Evolutionary conservation across 2,888 invertebrate species (phyloP).

Genomic region (Stenodera caucasica): DNA sequence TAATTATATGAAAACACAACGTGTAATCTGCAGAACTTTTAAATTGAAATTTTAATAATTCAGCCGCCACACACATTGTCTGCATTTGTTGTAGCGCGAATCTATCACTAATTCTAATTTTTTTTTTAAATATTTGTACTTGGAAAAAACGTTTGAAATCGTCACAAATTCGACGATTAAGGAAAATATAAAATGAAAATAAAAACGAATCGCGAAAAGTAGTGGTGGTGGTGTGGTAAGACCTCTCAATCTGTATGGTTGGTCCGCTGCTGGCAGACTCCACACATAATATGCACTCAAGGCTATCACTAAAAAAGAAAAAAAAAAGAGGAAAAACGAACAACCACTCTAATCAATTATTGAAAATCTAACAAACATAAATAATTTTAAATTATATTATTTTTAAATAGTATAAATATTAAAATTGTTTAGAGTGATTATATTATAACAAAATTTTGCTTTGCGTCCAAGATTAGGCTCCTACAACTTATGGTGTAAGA

Average conservation of each 20-base stretch:
- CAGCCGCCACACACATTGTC: slow-evolving; percentile 69
- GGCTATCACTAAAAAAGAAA: slow-evolving; percentile 46
- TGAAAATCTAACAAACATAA: background rate
- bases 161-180: too few relatives aligned
- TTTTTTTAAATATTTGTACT: too few relatives aligned
- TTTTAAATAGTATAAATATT: background rate
- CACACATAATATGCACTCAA: slow-evolving; percentile 57
- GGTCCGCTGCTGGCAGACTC: slow-evolving; percentile 54
- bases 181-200: slow-evolving; percentile 22
- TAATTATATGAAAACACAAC: background rate
- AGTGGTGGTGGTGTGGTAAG: slow-evolving; percentile 44
- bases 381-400: too few relatives aligned
- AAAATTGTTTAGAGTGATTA: slow-evolving; percentile 19
- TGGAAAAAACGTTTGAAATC: too few relatives aligned
- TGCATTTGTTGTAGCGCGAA: slow-evolving; percentile 56
- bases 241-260: slow-evolving; percentile 52
- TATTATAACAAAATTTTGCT: slow-evolving; percentile 1
- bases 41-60: slow-evolving; percentile 25
- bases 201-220: slow-evolving; percentile 13
- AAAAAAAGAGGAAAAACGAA: slow-evolving; percentile 38
- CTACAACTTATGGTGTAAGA: slow-evolving; percentile 20
- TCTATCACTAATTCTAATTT: slow-evolving; percentile 33
- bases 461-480: slow-evolving; percentile 28
- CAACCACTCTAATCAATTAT: slow-evolving; percentile 17
- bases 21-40: slow-evolving; percentile 20